Evolutionary conservation across 1,140 invertebrate species (phyloP).

Genomic region (Aphidius gifuensis): DNA sequence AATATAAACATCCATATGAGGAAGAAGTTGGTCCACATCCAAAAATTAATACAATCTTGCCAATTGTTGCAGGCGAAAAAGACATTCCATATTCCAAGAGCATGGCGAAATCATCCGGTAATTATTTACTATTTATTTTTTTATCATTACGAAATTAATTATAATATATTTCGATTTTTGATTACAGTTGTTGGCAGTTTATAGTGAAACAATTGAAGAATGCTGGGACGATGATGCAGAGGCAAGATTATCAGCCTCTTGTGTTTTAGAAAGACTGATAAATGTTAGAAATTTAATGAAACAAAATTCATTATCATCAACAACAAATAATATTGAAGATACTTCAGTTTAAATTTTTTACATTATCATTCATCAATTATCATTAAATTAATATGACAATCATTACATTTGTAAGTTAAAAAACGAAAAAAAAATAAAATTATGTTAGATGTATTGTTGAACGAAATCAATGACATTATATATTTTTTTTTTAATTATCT

Average conservation of each 20-base stretch:
- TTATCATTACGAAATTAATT: neutral
- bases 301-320: too few relatives aligned
- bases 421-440: too few relatives aligned
- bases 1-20: slow-evolving; percentile 91
- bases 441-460: too few relatives aligned
- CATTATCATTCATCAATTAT: too few relatives aligned
- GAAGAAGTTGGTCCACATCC: slow-evolving; percentile 93
- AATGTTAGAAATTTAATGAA: slow-evolving; percentile 37
- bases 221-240: slow-evolving; percentile 99
- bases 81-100: slow-evolving; percentile 76
- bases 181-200: slow-evolving; percentile 70
- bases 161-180: slow-evolving; percentile 21
- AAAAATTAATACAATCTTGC: slow-evolving; percentile 94
- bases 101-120: slow-evolving; percentile 84
- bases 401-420: too few relatives aligned
- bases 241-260: slow-evolving; percentile 88
- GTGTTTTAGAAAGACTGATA: slow-evolving; percentile 85
- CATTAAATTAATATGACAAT: too few relatives aligned
- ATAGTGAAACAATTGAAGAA: slow-evolving; percentile 94
- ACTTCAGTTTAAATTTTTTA: too few relatives aligned
- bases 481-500: too few relatives aligned
- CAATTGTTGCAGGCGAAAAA: slow-evolving; percentile 89
- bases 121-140: neutral
- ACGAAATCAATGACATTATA: too few relatives aligned
- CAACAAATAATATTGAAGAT: too few relatives aligned